Evolutionary conservation across 2,888 invertebrate species (phyloP).

Genomic region (Pseudococcus jackbeardsleyi): DNA sequence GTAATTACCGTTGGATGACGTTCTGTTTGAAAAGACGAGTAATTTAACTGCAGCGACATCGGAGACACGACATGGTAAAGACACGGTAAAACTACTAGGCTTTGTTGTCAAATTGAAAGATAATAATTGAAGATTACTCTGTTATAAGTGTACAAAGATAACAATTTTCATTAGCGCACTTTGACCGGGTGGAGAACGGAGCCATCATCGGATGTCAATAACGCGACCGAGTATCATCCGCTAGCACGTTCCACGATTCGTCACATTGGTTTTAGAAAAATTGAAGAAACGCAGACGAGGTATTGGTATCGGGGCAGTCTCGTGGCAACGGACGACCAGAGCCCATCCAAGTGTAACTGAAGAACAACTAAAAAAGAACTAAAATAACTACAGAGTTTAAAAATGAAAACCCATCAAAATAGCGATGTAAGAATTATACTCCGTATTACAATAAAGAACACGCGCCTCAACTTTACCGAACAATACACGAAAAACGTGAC

Average conservation of each 20-base stretch:
- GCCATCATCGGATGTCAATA: conserved; percentile 62
- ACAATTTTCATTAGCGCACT: conserved; percentile 64
- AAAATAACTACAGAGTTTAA: conserved; percentile 47
- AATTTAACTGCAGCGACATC: conserved; percentile 19
- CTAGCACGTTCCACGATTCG: conserved; percentile 67
- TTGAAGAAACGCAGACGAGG: conserved; percentile 61
- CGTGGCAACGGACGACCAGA: conserved; percentile 65
- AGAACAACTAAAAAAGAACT: conserved; percentile 56
- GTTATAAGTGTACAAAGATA: conserved; percentile 57
- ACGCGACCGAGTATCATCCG: conserved; percentile 56
- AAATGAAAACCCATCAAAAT: conserved; percentile 64
- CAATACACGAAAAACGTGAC: conserved; percentile 63
- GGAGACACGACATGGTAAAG: background rate
- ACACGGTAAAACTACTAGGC: conserved; percentile 50
- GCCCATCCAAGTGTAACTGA: conserved; percentile 63
- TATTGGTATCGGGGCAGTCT: conserved; percentile 62
- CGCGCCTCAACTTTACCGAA: conserved; percentile 65
- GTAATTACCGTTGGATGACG: conserved; percentile 59
- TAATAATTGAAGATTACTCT: conserved; percentile 65
- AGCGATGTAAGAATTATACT: conserved; percentile 62
- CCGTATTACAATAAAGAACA: conserved; percentile 63
- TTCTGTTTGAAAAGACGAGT: conserved; percentile 60
- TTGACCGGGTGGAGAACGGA: conserved; percentile 56
- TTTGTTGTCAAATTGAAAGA: conserved; percentile 59
- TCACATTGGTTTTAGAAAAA: conserved; percentile 67